Percentiles rank a stretch among this genome's conserved stretches.
Evolutionary conservation across 2,888 invertebrate species (phyloP).

Genomic region (Nephrotoma guestfalica): DNA sequence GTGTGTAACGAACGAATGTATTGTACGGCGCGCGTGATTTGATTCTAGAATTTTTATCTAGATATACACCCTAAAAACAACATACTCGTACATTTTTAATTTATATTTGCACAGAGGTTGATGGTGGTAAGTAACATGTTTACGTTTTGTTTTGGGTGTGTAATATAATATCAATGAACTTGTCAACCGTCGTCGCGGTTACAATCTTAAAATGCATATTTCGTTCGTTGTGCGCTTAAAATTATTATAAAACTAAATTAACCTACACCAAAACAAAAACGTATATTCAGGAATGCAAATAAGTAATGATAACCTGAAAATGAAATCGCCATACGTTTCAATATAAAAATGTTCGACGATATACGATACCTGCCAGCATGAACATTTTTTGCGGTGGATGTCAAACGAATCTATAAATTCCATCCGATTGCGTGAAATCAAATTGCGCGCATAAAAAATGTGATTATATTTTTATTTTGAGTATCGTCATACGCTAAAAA

Average conservation of each 20-base stretch:
- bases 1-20: background rate
- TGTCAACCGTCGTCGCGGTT: background rate
- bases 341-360: background rate
- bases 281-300: background rate
- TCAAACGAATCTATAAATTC: no score
- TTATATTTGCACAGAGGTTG: background rate
- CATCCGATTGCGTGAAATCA: no score
- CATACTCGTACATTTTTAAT: background rate
- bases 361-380: background rate
- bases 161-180: background rate
- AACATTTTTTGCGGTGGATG: background rate
- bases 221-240: background rate
- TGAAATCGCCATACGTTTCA: background rate
- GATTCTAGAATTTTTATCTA: background rate
- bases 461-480: no score
- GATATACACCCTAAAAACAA: background rate
- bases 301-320: background rate
- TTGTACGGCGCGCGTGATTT: background rate
- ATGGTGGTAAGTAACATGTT: background rate
- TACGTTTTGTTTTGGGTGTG: background rate
- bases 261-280: background rate
- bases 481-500: no score
- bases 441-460: no score
- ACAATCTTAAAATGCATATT: background rate
- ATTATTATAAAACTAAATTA: background rate